A percentile compares a stretch with the other conserved stretches of the same genome.
phyloP scores from a whole-genome alignment of 2,113 vertebrate species.

The Seriola aureovittata region DNA sequence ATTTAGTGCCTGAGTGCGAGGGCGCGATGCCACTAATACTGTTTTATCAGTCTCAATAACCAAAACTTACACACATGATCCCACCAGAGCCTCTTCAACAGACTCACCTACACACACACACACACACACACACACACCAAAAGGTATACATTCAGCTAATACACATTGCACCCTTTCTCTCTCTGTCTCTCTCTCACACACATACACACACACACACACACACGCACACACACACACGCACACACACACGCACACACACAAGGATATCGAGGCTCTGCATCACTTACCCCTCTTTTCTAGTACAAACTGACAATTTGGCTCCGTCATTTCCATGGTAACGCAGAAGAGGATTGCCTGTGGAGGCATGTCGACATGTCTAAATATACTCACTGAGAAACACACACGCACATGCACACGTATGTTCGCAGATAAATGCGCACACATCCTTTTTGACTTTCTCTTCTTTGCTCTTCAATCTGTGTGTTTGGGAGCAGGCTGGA shows the following conservation, averaged over 20 bases:
- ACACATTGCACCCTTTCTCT: not conserved
- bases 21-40: slow-evolving; percentile 44
- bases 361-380: slow-evolving; percentile 74
- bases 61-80: slow-evolving; percentile 57
- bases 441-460: slow-evolving; percentile 14
- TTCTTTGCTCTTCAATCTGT: not conserved
- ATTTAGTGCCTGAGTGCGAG: slow-evolving; percentile 30
- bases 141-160: slow-evolving; percentile 21
- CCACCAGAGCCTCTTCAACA: slow-evolving; percentile 17
- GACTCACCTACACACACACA: slow-evolving; percentile 27
- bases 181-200: not conserved
- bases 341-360: slow-evolving; percentile 60
- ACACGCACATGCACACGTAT: slow-evolving; percentile 17
- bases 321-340: slow-evolving; percentile 81
- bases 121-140: slow-evolving; percentile 17
- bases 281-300: slow-evolving; percentile 72
- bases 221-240: slow-evolving; percentile 23
- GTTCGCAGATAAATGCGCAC: slow-evolving; percentile 2
- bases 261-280: slow-evolving; percentile 36
- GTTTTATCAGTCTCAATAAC: slow-evolving; percentile 65
- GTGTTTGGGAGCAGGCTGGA: not conserved
- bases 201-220: slow-evolving; percentile 22
- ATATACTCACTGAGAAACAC: slow-evolving; percentile 62
- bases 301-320: slow-evolving; percentile 74
- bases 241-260: slow-evolving; percentile 16